Evolutionary conservation across 1,140 invertebrate species (phyloP).

Genomic region (Amphibalanus amphitrite): DNA sequence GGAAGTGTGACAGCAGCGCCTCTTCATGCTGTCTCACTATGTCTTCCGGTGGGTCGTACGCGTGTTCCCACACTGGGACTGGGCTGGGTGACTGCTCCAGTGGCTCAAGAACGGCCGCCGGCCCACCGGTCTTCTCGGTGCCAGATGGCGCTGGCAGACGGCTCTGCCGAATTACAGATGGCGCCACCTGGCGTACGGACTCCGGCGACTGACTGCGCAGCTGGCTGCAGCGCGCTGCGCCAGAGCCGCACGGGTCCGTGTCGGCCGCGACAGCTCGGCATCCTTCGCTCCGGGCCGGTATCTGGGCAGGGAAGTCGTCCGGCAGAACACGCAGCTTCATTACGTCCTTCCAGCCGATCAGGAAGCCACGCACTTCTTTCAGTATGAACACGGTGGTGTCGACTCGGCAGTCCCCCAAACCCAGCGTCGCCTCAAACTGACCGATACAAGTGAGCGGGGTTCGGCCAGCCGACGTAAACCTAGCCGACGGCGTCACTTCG

Average conservation of each 20-base stretch:
- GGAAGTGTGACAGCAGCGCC: neutral
- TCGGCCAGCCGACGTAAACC: neutral
- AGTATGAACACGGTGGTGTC: slow-evolving; percentile 7
- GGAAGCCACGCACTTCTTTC: slow-evolving; percentile 3
- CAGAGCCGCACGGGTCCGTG: too few species aligned
- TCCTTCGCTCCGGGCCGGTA: neutral
- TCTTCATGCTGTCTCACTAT: neutral
- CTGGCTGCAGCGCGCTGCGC: too few species aligned
- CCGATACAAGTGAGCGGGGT: neutral
- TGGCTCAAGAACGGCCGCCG: too few species aligned
- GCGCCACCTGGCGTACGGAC: too few species aligned
- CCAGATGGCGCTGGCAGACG: too few species aligned
- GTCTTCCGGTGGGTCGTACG: neutral
- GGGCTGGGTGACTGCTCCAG: too few species aligned
- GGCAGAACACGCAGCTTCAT: slow-evolving; percentile 2
- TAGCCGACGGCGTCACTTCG: neutral
- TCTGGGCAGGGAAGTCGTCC: neutral
- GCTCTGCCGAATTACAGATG: too few species aligned
- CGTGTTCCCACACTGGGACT: neutral
- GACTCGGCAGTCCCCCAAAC: neutral
- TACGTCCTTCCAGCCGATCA: slow-evolving; percentile 5
- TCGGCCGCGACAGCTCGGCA: too few species aligned
- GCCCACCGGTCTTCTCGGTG: too few species aligned
- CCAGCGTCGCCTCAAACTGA: neutral
- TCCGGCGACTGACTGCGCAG: too few species aligned